Base-by-base conservation (phyloP, 2,113 vertebrate species). In the Climacteris rufus region DNA sequence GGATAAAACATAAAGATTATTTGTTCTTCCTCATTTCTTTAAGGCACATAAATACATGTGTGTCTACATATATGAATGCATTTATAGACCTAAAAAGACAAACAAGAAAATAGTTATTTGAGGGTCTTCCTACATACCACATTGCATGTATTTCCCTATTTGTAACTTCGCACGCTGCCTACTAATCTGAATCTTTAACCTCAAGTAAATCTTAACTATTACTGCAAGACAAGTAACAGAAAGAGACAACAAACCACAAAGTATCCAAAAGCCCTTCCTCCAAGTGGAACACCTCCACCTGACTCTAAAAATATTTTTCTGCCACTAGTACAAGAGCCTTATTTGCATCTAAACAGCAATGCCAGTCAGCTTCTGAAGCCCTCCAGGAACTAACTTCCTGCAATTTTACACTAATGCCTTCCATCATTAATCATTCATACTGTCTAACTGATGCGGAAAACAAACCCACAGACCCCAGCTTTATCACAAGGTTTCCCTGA, bases 361-460 rank as follows among this genome's bases (percentile, higher is more conserved):
- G 16, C 17, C 40, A 54, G 54, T 44, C 75, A 80, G 72, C 37
- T 69, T 80, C 63, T 53, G 14, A 80, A 84, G 17, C 60, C 45
- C 40, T 66, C 50, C 33, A 15, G 27, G 31, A 45, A 44, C 30
- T 11, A 68, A 70, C 66, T 83, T 86, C 49, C 33, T 64, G 61
- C 31, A n/a, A 60, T 47, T 85, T 94, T 79, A 85, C 76, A 80
- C 75, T 56, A 93, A 88, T 69, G 80, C 44, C 57, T 63, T 52
- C 1, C 2, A 59, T 80, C 72, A 80, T 89, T 72, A 89, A 88
- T 88, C 57, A 76, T 80, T 90, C 45, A 83, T 61, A 52, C 25
- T 0, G 0, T 49, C 27, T 85, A 70, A 78, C n/a, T 54, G 64
- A 83, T 37, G 19, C 0, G 0, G 61, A 94, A 92, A 82, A 47